Evolutionary conservation across 2,113 vertebrate species (phyloP).

Genomic region (Peucedramus taeniatus): DNA sequence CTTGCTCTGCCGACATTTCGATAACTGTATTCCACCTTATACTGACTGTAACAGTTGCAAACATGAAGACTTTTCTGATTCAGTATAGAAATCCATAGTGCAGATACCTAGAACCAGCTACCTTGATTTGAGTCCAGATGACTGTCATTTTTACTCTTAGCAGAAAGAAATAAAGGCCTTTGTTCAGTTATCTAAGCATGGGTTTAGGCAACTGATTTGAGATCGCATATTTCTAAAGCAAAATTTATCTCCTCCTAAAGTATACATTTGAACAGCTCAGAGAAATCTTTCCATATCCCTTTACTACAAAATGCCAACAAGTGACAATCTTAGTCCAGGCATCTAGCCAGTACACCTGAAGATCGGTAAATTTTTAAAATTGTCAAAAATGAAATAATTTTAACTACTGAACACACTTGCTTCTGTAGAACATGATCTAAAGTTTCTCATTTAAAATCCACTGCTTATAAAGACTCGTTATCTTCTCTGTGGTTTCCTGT

Average conservation of each 20-base stretch:
- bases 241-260: neutral
- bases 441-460: neutral
- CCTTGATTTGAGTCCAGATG: neutral
- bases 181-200: neutral
- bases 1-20: neutral
- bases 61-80: neutral
- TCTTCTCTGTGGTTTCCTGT: slow-evolving; percentile 68
- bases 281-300: neutral
- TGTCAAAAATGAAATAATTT: neutral
- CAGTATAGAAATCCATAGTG: neutral
- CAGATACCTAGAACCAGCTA: neutral
- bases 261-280: neutral
- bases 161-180: neutral
- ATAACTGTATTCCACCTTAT: neutral
- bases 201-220: neutral
- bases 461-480: slow-evolving; percentile 22
- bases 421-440: neutral
- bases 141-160: neutral
- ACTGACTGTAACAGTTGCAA: neutral
- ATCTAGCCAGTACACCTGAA: neutral
- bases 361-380: neutral
- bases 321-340: neutral
- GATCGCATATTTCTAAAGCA: neutral
- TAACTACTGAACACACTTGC: neutral
- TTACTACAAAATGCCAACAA: neutral